These are phyloP conservation scores for Hirundo rustica DNA, from an alignment of 2,797 vertebrate genomes.

Conservation along the genomic window DNA sequence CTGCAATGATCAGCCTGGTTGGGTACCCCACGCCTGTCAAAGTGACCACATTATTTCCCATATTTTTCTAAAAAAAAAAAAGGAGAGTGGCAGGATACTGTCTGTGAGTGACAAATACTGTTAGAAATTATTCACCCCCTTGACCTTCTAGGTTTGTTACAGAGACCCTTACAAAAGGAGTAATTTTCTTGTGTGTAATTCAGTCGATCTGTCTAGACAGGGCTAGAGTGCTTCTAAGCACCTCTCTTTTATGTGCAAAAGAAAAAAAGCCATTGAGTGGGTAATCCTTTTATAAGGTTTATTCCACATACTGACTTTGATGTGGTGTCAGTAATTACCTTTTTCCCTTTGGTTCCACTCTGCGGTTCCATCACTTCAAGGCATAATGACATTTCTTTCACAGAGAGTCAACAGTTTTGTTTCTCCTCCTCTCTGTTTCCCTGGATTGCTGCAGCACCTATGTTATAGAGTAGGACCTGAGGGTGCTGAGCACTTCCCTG, in stretches of 20 bases:
- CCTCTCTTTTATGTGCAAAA: not conserved
- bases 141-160: not conserved
- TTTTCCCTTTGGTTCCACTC: constrained; percentile 10
- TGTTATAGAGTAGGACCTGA: not conserved
- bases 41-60: not conserved
- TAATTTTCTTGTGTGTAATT: constrained; percentile 28
- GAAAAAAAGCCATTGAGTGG: not conserved
- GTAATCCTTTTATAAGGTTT: constrained; percentile 34
- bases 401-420: not conserved
- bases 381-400: not conserved
- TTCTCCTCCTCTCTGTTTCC: not conserved
- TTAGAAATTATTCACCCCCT: not conserved
- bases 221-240: not conserved
- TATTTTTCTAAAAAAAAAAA: not conserved
- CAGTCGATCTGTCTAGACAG: constrained; percentile 34
- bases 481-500: not conserved
- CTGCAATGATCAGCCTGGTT: not conserved
- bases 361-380: not conserved
- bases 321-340: not conserved
- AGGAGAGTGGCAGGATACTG: not conserved
- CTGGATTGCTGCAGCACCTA: not conserved
- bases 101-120: not conserved
- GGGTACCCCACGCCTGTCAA: not conserved
- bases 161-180: not conserved
- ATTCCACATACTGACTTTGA: constrained; percentile 15